Base-by-base conservation (phyloP, 2,888 invertebrate genomes). In the Petrolisthes manimaculis region DNA sequence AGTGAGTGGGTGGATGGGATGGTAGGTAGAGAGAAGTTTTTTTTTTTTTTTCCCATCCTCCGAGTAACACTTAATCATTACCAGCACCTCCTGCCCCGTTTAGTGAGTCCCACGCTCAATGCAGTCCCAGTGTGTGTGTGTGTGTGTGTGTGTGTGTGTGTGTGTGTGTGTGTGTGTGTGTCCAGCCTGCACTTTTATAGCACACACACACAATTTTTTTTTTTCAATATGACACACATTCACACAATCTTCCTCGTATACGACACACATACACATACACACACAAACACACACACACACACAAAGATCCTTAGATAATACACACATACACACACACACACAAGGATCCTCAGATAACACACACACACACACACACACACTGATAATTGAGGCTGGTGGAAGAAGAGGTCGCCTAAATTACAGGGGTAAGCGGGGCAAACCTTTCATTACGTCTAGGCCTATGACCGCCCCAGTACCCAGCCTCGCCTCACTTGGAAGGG, bases 391-490 rank as follows among this genome's bases (percentile, higher is more conserved):
- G 84, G 88, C 84, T 74, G 81, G 75, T 75, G 81, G 56, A n/a
- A n/a, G n/a, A 67, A 80, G 84, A 80, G 88, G 88, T 79, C 83
- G 71, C 55, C 51, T 74, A 84, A 84, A 84, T 88, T 84, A 84
- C 61, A 81, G 84, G 84, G 84, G 54, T 14, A 71, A 6, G 61
- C 3, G 53, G 56, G 61, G 21, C 74, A 67, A 81, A 81, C 88
- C 88, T 75, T 84, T 84, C 80, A 84, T 84, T 88, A 84, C 67
- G 80, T n/a, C 24, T 84, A 84, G 88, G 88, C 84, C 88, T 88
- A 84, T 77, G 21, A 21, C 78, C 80, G 51, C 53, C 53, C 61
- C 51, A 21, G 71, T n/a, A 12, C 71, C 71, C 75, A 61, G 51
- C 37, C 55, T 54, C 21, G 69, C 56, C 55, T 75, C 37, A n/a